Conservation (phyloP, 2,113 vertebrate species). For the Clarias magur region DNA sequence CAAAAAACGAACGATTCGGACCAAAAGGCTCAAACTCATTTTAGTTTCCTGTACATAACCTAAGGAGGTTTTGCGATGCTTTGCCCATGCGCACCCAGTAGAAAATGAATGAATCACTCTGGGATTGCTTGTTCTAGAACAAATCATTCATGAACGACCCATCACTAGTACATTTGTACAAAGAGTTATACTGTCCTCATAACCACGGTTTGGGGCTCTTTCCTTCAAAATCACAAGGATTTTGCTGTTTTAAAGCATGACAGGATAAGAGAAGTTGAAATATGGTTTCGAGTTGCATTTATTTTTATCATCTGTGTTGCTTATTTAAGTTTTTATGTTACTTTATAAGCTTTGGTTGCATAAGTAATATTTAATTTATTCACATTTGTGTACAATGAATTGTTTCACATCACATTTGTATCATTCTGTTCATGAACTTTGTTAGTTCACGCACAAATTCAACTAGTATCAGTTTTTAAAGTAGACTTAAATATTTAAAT, state of each 20-base stretch:
- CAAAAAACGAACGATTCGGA: too few species aligned
- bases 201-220: neutral
- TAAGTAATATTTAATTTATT: constrained; percentile 23
- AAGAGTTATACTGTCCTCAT: too few species aligned
- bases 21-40: too few species aligned
- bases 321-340: neutral
- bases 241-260: constrained; percentile 8
- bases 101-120: too few species aligned
- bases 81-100: too few species aligned
- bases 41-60: too few species aligned
- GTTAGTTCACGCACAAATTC: neutral
- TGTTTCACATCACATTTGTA: neutral
- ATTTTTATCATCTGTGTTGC: constrained; percentile 15
- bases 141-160: too few species aligned
- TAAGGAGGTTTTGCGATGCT: too few species aligned
- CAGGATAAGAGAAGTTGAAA: neutral
- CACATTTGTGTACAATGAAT: constrained; percentile 21
- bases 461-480: neutral
- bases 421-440: constrained; percentile 12
- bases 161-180: too few species aligned
- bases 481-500: neutral
- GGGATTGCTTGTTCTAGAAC: too few species aligned
- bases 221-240: constrained; percentile 7
- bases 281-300: constrained; percentile 19
- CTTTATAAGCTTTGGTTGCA: constrained; percentile 43